Conservation (phyloP, 2,797 vertebrate genomes). For the Xerus rutilus region DNA sequence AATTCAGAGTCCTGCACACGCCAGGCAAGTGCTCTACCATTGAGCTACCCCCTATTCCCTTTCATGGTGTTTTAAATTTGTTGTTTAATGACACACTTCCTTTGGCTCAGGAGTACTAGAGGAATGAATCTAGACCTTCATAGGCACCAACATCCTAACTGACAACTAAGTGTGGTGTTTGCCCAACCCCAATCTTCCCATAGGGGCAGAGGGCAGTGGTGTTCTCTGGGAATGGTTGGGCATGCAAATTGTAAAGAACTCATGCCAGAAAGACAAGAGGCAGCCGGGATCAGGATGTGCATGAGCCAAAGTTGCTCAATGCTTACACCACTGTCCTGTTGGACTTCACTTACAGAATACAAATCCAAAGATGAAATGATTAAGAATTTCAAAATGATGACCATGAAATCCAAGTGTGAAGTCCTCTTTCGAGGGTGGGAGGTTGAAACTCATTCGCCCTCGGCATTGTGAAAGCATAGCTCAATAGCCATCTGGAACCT, state of each 20-base stretch:
- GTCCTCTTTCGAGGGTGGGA: not conserved
- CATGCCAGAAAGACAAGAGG: not conserved
- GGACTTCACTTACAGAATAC: not conserved
- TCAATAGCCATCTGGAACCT: not conserved
- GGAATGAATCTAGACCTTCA: not conserved
- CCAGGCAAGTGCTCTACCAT: not conserved
- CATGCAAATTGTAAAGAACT: not conserved
- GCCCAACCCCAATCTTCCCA: not conserved
- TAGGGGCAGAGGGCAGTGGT: rapidly evolving
- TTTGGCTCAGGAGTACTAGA: not conserved
- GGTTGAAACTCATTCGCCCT: not conserved
- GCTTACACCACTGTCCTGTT: rapidly evolving
- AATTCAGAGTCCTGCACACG: not conserved
- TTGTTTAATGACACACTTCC: not conserved
- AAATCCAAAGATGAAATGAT: slow-evolving; percentile 10
- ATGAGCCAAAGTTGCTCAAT: not conserved
- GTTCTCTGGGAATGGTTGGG: not conserved
- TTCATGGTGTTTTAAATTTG: not conserved
- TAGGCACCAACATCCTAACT: not conserved
- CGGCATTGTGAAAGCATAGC: not conserved
- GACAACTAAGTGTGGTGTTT: not conserved
- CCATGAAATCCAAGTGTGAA: not conserved
- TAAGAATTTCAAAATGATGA: not conserved
- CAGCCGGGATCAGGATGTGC: rapidly evolving
- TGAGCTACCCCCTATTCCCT: not conserved